phyloP scores from a whole-genome alignment of 2,888 invertebrate species.

The Drosophila maculinotata region DNA sequence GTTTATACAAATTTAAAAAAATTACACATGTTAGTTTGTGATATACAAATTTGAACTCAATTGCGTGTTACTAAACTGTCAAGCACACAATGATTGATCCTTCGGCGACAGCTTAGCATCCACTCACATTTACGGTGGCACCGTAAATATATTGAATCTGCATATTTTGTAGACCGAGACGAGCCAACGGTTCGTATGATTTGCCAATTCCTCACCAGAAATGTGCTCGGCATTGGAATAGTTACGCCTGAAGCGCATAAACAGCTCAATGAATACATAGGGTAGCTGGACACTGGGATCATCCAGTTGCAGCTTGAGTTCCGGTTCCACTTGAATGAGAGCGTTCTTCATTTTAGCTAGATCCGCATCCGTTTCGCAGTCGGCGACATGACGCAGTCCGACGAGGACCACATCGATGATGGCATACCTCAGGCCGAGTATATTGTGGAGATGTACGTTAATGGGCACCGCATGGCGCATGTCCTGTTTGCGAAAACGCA shows the following conservation, averaged over 20 bases:
- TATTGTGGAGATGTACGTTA: slow-evolving; percentile 48
- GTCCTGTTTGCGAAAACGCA: slow-evolving; percentile 54
- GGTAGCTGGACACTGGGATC: slow-evolving; percentile 39
- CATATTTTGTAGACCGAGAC: slow-evolving; percentile 60
- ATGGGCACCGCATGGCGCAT: slow-evolving; percentile 53
- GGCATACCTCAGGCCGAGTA: slow-evolving; percentile 54
- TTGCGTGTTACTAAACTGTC: too few species aligned
- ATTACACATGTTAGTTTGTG: too few species aligned
- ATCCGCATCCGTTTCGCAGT: slow-evolving; percentile 39
- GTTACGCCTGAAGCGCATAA: slow-evolving; percentile 57
- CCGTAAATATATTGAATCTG: slow-evolving; percentile 53
- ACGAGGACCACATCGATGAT: slow-evolving; percentile 54
- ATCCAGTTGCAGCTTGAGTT: slow-evolving; percentile 26
- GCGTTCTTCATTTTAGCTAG: slow-evolving; percentile 52
- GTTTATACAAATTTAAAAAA: too few species aligned
- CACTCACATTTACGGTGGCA: slow-evolving; percentile 24
- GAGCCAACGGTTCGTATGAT: slow-evolving; percentile 49
- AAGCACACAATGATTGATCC: too few species aligned
- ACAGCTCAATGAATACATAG: slow-evolving; percentile 54
- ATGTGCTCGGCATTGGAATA: slow-evolving; percentile 44
- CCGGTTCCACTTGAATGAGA: slow-evolving; percentile 44
- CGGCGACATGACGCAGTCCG: slow-evolving; percentile 52
- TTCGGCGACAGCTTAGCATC: too few species aligned
- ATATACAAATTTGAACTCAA: too few species aligned
- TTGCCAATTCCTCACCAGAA: slow-evolving; percentile 15